A percentile compares a stretch with the other conserved stretches of the same genome.
These are phyloP conservation scores for Pteropus alecto DNA, from an alignment of 2,113 vertebrate genomes.

Conservation along the genomic window DNA sequence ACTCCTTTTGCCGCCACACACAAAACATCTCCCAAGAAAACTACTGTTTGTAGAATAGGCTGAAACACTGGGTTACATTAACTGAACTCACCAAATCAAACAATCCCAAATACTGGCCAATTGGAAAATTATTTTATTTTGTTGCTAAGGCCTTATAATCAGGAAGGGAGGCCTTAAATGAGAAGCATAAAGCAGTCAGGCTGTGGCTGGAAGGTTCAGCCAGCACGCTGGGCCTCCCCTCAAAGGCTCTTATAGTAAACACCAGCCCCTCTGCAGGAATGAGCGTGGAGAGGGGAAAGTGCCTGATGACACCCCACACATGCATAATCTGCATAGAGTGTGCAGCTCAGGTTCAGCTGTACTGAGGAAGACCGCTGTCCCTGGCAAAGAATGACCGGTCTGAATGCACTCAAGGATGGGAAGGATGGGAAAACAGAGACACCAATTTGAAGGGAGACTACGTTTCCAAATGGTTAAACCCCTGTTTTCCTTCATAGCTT, in stretches of 20 bases:
- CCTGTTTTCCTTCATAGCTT: not conserved
- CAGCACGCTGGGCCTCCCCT: not conserved
- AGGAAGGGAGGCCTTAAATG: not conserved
- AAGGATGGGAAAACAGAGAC: not conserved
- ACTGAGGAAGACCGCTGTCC: not conserved
- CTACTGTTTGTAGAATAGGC: not conserved
- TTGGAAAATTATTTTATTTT: not conserved
- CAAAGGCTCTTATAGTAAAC: not conserved
- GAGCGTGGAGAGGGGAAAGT: accelerated
- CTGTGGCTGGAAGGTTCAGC: not conserved
- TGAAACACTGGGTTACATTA: not conserved
- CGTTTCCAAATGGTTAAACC: not conserved
- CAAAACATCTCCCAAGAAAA: not conserved
- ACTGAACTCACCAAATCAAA: not conserved
- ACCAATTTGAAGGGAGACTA: not conserved
- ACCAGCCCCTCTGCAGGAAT: not conserved
- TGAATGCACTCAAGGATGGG: not conserved
- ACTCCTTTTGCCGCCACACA: not conserved
- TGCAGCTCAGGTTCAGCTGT: not conserved
- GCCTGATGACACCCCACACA: not conserved
- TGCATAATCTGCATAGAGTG: not conserved
- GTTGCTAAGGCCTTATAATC: not conserved
- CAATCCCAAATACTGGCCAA: not conserved
- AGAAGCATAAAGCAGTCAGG: not conserved
- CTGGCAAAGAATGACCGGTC: not conserved